Conservation (phyloP, 92 coral and sea anemone species). For the Palythoa caribaeorum region DNA sequence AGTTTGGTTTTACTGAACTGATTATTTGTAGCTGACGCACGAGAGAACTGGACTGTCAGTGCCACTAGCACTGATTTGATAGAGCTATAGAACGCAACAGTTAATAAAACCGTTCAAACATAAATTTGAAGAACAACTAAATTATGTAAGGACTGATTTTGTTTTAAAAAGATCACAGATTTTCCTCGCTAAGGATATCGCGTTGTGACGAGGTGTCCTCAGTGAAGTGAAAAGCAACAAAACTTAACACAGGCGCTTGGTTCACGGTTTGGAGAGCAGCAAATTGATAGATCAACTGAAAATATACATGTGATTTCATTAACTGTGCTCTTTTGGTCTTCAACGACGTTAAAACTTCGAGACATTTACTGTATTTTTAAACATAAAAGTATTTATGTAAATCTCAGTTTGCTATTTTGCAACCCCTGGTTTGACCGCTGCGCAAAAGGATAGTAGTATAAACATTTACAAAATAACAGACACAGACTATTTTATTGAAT, state of each 20-base stretch:
- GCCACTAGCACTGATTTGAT: no score
- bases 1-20: no score
- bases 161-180: no score
- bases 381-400: no score
- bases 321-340: neutral
- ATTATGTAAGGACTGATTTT: no score
- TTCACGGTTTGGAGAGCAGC: slow-evolving; percentile 9
- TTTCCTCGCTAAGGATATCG: neutral
- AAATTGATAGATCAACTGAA: neutral
- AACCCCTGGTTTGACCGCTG: neutral
- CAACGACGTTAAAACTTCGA: neutral
- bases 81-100: no score
- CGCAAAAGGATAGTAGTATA: neutral
- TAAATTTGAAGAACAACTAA: no score
- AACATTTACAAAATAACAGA: neutral
- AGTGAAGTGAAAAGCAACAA: neutral
- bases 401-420: neutral
- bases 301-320: neutral
- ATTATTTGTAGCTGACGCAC: no score
- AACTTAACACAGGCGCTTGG: neutral
- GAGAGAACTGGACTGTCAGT: no score
- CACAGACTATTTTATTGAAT: neutral
- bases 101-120: no score
- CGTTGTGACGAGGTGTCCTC: neutral
- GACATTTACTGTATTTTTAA: neutral